Evolutionary conservation across 2,888 invertebrate genomes (phyloP).

Genomic region (Acrocyrtus sp.): DNA sequence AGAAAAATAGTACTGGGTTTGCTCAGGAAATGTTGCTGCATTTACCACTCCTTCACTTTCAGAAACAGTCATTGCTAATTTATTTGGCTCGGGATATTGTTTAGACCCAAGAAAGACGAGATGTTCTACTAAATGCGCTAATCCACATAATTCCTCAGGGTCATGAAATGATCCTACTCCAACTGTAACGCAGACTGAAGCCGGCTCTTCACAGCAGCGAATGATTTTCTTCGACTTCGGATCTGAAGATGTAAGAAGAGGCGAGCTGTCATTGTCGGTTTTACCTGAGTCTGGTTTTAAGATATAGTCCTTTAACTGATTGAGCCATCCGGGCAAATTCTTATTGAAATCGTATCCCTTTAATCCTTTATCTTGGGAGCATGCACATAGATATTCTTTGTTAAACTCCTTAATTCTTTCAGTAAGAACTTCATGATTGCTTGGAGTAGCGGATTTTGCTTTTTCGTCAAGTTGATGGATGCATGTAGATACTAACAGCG

Average conservation of each 20-base stretch:
- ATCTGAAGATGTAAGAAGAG: too few species aligned
- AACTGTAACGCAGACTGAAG: slow-evolving; percentile 3
- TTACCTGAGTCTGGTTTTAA: too few species aligned
- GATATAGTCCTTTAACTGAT: too few species aligned
- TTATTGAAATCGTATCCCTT: too few species aligned
- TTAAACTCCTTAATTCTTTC: slow-evolving; percentile 17
- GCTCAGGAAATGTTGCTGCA: slow-evolving; percentile 12
- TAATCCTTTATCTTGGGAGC: too few species aligned
- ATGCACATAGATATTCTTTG: neutral
- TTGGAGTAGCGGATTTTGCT: too few species aligned
- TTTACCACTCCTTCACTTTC: slow-evolving; percentile 10
- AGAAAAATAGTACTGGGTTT: slow-evolving; percentile 20
- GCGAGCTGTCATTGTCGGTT: too few species aligned
- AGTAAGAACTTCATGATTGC: too few species aligned
- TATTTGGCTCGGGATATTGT: slow-evolving; percentile 14
- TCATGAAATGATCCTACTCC: slow-evolving; percentile 30
- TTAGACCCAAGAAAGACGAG: slow-evolving; percentile 18
- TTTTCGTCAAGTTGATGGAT: neutral
- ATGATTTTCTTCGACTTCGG: too few species aligned
- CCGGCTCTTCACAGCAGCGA: slow-evolving; percentile 5
- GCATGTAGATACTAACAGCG: slow-evolving; percentile 18
- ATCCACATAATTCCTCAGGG: neutral
- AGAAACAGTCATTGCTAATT: neutral
- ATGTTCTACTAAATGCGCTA: slow-evolving; percentile 34
- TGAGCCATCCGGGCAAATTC: too few species aligned